Evolutionary conservation across 2,797 vertebrate genomes (phyloP), one percentile per base, ranked within the genome.

Genomic region (Clamator glandarius): DNA sequence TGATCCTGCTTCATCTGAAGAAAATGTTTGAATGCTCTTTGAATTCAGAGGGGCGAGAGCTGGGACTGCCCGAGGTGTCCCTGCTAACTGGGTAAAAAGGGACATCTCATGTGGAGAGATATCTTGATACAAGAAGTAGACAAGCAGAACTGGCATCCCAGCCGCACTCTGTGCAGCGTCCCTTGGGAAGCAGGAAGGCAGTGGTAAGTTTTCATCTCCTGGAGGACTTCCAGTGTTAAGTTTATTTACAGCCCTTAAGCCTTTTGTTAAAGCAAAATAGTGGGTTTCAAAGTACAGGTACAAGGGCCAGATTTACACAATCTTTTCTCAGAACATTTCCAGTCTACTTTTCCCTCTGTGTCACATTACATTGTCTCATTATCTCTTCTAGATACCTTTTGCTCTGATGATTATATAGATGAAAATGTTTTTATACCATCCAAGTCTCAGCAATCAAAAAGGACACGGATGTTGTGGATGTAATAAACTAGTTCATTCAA

Each of bases 181-280:
- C 58, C 52, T 44, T n/a, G 90, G 59, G 59, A 63, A 72, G 44
- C 52, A 76, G 62, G 41, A 79, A 51, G 42, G 58, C 54, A 35
- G 16, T 33, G 23, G 33, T 77, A 28, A 58, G 51, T 68, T 69
- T 29, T 81, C 50, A 14, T 46, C 16, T 51, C 26, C 63, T 10
- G 1, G 73, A 46, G 46, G 26, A 74, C 29, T 70, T 66, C 62
- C 58, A 93, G 46, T 28, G 12, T 84, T 59, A 59, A 58, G 28
- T 84, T 92, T 92, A 61, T 91, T 94, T 93, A 84, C 59, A 82
- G n/a, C 28, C 73, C 24, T 41, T 69, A 69, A 84, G 21, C 23
- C 6, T 9, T 41, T 25, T 86, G 46, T 84, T 69, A 63, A 87
- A 87, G 69, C 46, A 84, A 91, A 91, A 82, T 9, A 79, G 26